phyloP scores from a whole-genome alignment of 2,113 vertebrate genomes.

The Carassius carassius region DNA sequence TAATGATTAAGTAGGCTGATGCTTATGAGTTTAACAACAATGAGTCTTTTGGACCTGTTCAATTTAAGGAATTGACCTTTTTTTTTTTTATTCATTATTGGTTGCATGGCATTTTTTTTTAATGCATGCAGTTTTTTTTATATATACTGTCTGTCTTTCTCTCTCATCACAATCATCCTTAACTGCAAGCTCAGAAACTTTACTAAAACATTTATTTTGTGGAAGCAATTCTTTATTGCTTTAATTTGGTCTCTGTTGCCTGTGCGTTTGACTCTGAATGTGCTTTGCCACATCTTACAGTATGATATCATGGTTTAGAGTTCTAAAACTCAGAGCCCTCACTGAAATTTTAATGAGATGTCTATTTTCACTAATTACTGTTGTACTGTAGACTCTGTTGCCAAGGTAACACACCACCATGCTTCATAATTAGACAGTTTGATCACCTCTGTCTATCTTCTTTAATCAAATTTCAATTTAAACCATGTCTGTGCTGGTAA shows the following conservation, averaged over 20 bases:
- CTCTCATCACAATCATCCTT: not conserved
- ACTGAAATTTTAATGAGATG: not conserved
- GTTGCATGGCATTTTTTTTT: slow-evolving; percentile 13
- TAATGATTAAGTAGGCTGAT: not conserved
- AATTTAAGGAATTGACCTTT: not conserved
- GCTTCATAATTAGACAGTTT: not conserved
- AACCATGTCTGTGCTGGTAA: not conserved
- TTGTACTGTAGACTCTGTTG: not conserved
- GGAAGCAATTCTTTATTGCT: not conserved
- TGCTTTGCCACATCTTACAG: not conserved
- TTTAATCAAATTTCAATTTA: not conserved
- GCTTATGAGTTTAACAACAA: too few relatives aligned
- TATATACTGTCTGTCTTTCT: not conserved
- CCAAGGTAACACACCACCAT: not conserved
- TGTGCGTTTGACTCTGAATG: not conserved
- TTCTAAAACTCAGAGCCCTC: not conserved
- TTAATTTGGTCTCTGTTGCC: not conserved
- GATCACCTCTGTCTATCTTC: not conserved
- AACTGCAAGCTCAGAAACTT: not conserved
- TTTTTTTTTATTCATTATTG: not conserved
- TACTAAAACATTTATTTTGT: not conserved
- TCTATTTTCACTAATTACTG: not conserved
- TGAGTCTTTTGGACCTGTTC: not conserved
- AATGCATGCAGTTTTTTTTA: not conserved
- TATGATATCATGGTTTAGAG: not conserved